Conservation (phyloP, 2,888 invertebrate species). For the Oscheius sp. region DNA sequence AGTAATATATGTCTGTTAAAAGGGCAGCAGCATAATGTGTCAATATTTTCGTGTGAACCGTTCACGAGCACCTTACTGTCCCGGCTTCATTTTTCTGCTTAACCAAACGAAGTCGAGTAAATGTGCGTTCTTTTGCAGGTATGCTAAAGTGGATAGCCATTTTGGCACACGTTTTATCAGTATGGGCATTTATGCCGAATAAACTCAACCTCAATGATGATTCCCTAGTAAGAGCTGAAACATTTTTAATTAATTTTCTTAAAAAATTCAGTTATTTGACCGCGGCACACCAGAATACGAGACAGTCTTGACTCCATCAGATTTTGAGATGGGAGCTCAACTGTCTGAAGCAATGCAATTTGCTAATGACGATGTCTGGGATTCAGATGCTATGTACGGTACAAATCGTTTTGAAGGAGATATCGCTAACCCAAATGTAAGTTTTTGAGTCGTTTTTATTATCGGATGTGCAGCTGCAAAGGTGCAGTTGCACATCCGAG, state of each 20-base stretch:
- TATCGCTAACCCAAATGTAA: constrained; percentile 67
- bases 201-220: constrained; percentile 24
- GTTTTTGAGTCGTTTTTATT: constrained; percentile 5
- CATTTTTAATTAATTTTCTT: background rate
- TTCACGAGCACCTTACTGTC: constrained; percentile 9
- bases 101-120: no score
- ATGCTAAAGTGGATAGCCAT: constrained; percentile 12
- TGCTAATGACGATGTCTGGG: constrained; percentile 57
- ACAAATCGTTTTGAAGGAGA: constrained; percentile 68
- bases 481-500: background rate
- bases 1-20: no score
- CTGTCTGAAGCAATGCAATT: constrained; percentile 47
- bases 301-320: constrained; percentile 64
- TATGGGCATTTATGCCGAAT: constrained; percentile 8
- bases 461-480: no score
- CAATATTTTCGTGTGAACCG: constrained; percentile 21
- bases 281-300: constrained; percentile 61
- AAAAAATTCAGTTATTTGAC: constrained; percentile 35
- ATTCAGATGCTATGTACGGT: constrained; percentile 68
- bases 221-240: constrained; percentile 1
- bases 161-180: constrained; percentile 5
- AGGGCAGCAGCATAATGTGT: constrained; percentile 11
- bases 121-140: background rate
- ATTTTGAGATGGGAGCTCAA: constrained; percentile 61
- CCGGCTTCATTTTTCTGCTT: constrained; percentile 2